Conservation (phyloP, 2,888 invertebrate species). For the Hypsopygia costalis region DNA sequence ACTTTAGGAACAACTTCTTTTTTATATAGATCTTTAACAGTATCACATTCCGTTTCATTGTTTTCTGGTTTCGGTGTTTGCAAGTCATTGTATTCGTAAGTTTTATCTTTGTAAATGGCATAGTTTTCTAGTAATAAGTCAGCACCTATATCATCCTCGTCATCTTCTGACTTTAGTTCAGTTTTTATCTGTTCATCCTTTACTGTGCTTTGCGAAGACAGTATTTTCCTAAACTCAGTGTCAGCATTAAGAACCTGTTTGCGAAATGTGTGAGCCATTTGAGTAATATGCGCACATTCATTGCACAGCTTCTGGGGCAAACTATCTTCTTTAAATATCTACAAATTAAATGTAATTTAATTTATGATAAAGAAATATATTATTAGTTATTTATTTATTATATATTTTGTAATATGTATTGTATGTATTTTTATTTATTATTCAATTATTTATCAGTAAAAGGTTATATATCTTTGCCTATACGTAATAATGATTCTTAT, state of each 20-base stretch:
- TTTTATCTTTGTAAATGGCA: not conserved
- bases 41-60: not conserved
- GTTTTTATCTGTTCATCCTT: slow-evolving; percentile 31
- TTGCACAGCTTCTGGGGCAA: slow-evolving; percentile 81
- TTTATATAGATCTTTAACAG: slow-evolving; percentile 13
- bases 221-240: slow-evolving; percentile 44
- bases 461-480: too few species aligned
- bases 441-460: too few species aligned
- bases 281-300: slow-evolving; percentile 71
- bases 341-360: not conserved
- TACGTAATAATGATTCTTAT: too few species aligned
- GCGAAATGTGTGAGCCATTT: slow-evolving; percentile 65
- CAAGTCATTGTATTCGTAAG: slow-evolving; percentile 14
- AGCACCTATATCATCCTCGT: slow-evolving; percentile 28
- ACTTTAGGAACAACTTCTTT: slow-evolving; percentile 20
- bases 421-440: too few species aligned
- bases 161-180: slow-evolving; percentile 26
- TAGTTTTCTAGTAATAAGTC: slow-evolving; percentile 13
- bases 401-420: too few species aligned
- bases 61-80: slow-evolving; percentile 23
- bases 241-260: slow-evolving; percentile 48
- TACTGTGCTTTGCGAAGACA: slow-evolving; percentile 20
- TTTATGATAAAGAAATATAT: too few species aligned
- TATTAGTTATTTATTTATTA: too few species aligned
- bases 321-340: slow-evolving; percentile 74